A percentile compares a stretch with the other conserved stretches of the same genome.
Conservation (phyloP, 2,797 vertebrate species). For the Enteromius anoplus region DNA sequence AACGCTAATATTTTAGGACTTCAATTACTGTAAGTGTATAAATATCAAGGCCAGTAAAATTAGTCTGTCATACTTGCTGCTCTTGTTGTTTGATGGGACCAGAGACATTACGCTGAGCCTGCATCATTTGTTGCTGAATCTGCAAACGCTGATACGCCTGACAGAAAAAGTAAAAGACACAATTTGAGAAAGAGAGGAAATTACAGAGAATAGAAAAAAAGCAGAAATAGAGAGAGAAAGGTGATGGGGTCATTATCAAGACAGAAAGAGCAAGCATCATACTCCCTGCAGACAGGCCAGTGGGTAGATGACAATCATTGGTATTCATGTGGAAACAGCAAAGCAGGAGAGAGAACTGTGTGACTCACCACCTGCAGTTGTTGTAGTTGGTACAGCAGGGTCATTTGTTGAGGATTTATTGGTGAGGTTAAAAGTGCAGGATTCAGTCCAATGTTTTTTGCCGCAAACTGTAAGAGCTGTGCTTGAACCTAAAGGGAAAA, state of each 20-base stretch:
- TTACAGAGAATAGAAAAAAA: background rate
- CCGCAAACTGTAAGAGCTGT: slow-evolving; percentile 99
- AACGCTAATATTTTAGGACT: background rate
- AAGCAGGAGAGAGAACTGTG: background rate
- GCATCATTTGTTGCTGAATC: slow-evolving; percentile 99
- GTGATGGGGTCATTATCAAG: background rate
- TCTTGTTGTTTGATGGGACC: slow-evolving; percentile 99
- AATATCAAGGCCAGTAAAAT: background rate
- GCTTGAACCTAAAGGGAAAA: slow-evolving; percentile 91
- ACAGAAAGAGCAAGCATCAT: background rate
- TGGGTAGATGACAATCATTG: background rate
- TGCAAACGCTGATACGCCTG: slow-evolving; percentile 99
- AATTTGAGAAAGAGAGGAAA: background rate
- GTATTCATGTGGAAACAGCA: background rate
- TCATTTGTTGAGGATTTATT: slow-evolving; percentile 99
- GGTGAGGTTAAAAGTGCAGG: slow-evolving; percentile 99
- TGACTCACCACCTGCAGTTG: slow-evolving; percentile 97
- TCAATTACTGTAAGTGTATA: background rate
- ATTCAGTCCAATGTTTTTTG: slow-evolving; percentile 99
- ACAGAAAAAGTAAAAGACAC: slow-evolving; percentile 17
- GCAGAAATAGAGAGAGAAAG: background rate
- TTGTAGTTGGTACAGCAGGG: slow-evolving; percentile 99
- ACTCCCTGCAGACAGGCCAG: background rate
- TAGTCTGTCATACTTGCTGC: slow-evolving; percentile 90
- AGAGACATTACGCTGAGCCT: slow-evolving; percentile 98